Conservation (phyloP, 1,140 invertebrate species). For the Sycophaga agraensis region DNA sequence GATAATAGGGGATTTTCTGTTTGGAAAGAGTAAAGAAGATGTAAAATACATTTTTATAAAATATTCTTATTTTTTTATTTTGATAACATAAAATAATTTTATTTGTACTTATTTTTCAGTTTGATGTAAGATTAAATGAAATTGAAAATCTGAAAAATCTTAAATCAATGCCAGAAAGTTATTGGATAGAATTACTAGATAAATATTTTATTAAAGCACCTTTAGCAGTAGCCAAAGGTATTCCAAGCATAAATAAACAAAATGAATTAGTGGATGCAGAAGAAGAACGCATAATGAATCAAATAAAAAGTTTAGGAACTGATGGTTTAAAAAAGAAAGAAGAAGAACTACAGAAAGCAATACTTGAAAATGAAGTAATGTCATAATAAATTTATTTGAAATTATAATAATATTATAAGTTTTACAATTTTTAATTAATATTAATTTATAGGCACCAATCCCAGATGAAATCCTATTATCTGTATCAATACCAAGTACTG, state of each 20-base stretch:
- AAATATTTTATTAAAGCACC: conserved; percentile 70
- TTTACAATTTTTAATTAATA: conserved; percentile 13
- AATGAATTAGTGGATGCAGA: conserved; percentile 67
- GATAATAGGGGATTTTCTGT: conserved; percentile 80
- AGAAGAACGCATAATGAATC: conserved; percentile 66
- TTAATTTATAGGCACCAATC: conserved; percentile 60
- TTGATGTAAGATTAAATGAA: conserved; percentile 73
- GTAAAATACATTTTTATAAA: conserved; percentile 61
- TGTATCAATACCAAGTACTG: conserved; percentile 69
- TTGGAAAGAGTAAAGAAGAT: conserved; percentile 73
- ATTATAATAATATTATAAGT: not conserved
- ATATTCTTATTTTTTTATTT: not conserved
- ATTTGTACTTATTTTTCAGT: conserved; percentile 58
- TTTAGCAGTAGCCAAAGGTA: conserved; percentile 58
- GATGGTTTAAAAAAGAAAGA: conserved; percentile 69
- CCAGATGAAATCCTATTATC: conserved; percentile 68
- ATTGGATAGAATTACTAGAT: conserved; percentile 73
- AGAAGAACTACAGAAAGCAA: conserved; percentile 66
- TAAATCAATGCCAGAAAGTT: conserved; percentile 64
- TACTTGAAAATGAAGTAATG: conserved; percentile 73
- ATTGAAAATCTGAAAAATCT: conserved; percentile 67
- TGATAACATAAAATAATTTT: conserved; percentile 4
- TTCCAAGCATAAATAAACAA: conserved; percentile 63
- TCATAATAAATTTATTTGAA: not conserved
- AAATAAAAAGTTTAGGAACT: conserved; percentile 65